Evolutionary conservation across 2,888 invertebrate genomes (phyloP).

Genomic region (Diadegma fenestrale): DNA sequence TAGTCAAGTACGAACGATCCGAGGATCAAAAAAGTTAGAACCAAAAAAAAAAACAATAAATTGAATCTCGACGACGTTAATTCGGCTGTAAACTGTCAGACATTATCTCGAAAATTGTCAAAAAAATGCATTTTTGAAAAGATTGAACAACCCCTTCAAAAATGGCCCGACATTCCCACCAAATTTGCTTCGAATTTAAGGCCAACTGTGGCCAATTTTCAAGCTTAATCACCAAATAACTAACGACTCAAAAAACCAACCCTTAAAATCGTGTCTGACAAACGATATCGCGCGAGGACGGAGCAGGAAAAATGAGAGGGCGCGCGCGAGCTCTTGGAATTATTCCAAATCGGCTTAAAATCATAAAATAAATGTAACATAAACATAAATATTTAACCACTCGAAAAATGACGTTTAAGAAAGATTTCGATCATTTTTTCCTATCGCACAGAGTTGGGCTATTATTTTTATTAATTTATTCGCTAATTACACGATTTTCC

Average conservation of each 20-base stretch:
- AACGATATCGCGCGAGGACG: conserved; percentile 24
- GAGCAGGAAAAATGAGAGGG: not conserved
- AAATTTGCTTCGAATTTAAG: conserved; percentile 2
- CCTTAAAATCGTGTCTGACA: not conserved
- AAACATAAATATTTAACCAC: conserved; percentile 18
- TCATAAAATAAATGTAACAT: conserved; percentile 21
- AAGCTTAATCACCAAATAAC: conserved; percentile 54
- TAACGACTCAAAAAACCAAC: conserved; percentile 12
- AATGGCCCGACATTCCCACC: conserved; percentile 44
- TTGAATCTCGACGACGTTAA: conserved; percentile 31
- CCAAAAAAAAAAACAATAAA: conserved; percentile 2
- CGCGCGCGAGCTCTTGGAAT: conserved; percentile 3
- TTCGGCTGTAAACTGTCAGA: not conserved
- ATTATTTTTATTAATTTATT: not conserved
- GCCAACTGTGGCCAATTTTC: not conserved
- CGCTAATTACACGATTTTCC: not conserved
- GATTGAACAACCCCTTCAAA: conserved; percentile 3
- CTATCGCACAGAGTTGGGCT: not conserved
- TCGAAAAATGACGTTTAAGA: not conserved
- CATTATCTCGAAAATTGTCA: not conserved
- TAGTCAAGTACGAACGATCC: conserved; percentile 34
- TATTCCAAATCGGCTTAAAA: conserved; percentile 57
- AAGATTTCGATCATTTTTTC: not conserved
- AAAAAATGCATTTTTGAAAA: not conserved
- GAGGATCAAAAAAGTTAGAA: not conserved